Base-by-base conservation (phyloP, 2,797 vertebrate genomes). In the Xyrichtys novacula region DNA sequence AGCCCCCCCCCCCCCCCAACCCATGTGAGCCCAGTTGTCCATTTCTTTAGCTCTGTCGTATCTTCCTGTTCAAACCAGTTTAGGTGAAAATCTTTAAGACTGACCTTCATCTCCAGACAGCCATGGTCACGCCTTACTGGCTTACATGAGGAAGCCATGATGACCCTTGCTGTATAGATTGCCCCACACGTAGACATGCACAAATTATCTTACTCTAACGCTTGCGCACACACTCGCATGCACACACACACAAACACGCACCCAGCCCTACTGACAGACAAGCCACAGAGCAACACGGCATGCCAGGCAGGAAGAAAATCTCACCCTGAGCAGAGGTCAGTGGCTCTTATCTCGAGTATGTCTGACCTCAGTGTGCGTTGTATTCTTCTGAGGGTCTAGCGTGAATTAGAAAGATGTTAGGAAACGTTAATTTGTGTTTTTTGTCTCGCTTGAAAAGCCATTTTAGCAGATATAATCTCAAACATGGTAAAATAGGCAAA, bases 321-420 rank as follows among this genome's bases (percentile, higher is more conserved):
- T 82, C 63, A 75, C 61, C 26, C 52, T 50, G 38, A 71, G 69
- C 74, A 63, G 72, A 78, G 80, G 88, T 89, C 83, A 87, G 20
- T 48, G 61, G 50, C 64, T 85, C 81, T 90, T 87, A 88, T 88
- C 88, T 86, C 69, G 63, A 74, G 76, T 84, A 16, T 59, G 75
- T 85, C 71, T 87, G 85, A 90, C 85, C 85, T 80, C 25, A 66
- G 57, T 9, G 14, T 65, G 48, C 38, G 59, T 48, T 54, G 53
- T 58, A 50, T 58, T 78, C 71, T 56, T 71, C 68, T 65, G 38
- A 47, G n/a, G 61, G 68, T 77, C 52, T 80, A 44, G 12, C 54
- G 54, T 23, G 20, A 32, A 44, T 44, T 54, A 64, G 40, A 67
- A 55, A 59, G 48, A 20, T 65, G 60, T 47, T 42, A 42, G 55